A percentile compares a stretch with the other conserved stretches of the same genome.
Conservation (phyloP, 2,797 vertebrate species). For the Synanceia verrucosa region DNA sequence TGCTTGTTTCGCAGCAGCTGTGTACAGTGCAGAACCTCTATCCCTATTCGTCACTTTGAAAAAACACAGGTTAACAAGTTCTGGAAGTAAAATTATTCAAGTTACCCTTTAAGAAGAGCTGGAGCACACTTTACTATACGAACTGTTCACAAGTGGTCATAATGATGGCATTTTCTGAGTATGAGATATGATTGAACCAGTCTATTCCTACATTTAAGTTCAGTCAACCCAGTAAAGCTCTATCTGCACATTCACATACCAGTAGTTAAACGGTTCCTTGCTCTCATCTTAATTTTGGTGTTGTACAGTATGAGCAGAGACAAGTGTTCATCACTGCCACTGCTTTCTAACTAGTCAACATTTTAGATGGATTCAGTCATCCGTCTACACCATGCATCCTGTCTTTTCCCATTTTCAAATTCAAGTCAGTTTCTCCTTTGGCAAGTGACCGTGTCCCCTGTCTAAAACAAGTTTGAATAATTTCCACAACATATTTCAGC, state of each 20-base stretch:
- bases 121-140: background rate
- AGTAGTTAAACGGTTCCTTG: background rate
- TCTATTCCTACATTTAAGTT: background rate
- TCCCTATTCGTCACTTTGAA: background rate
- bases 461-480: constrained; percentile 76
- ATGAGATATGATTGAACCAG: background rate
- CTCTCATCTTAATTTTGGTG: background rate
- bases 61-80: background rate
- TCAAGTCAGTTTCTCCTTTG: constrained; percentile 45
- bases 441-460: constrained; percentile 72
- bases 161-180: background rate
- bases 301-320: background rate
- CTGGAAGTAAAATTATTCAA: background rate
- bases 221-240: background rate
- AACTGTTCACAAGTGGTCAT: background rate
- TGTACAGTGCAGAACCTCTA: no score
- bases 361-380: constrained; percentile 9
- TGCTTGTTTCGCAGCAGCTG: no score
- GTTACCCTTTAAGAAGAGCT: background rate
- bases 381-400: constrained; percentile 16
- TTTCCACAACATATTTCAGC: constrained; percentile 81
- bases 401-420: constrained; percentile 53
- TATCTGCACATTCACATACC: background rate
- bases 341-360: constrained; percentile 11
- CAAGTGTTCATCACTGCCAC: background rate